A percentile compares a stretch with the other conserved stretches of the same genome.
Evolutionary conservation across 2,888 invertebrate species (phyloP).

Genomic region (Sesamia inferens): DNA sequence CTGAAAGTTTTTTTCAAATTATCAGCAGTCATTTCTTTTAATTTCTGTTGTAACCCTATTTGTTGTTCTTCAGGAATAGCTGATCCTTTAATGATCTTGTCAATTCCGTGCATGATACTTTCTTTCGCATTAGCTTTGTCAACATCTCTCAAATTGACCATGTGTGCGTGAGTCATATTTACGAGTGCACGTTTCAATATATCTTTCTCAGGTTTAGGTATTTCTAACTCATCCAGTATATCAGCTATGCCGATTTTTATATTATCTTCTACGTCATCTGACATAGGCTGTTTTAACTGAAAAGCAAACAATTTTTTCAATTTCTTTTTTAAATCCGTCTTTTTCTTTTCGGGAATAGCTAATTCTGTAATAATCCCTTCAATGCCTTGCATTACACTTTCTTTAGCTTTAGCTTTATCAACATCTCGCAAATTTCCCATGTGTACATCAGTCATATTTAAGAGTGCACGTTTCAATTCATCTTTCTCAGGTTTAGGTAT

Average conservation of each 20-base stretch:
- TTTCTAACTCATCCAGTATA: conserved; percentile 30
- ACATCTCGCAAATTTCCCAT: neutral
- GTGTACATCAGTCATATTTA: neutral
- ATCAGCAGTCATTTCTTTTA: neutral
- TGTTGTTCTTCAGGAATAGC: neutral
- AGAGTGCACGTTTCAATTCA: neutral
- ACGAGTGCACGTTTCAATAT: conserved; percentile 43
- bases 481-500: conserved; percentile 11
- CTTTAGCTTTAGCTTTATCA: neutral
- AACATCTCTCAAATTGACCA: neutral
- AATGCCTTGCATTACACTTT: neutral
- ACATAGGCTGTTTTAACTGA: neutral
- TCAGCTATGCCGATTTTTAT: conserved; percentile 36
- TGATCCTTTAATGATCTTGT: neutral
- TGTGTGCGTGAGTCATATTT: conserved; percentile 9
- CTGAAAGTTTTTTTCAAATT: neutral
- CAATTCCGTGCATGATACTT: neutral
- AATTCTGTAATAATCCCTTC: neutral
- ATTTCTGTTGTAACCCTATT: neutral
- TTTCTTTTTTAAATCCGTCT: neutral
- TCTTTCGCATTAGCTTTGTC: neutral
- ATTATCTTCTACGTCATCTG: neutral
- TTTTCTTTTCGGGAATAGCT: neutral
- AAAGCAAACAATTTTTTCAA: neutral
- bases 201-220: conserved; percentile 38